Conservation (phyloP, 1,140 invertebrate species). For the Hesperophylax magnus region DNA sequence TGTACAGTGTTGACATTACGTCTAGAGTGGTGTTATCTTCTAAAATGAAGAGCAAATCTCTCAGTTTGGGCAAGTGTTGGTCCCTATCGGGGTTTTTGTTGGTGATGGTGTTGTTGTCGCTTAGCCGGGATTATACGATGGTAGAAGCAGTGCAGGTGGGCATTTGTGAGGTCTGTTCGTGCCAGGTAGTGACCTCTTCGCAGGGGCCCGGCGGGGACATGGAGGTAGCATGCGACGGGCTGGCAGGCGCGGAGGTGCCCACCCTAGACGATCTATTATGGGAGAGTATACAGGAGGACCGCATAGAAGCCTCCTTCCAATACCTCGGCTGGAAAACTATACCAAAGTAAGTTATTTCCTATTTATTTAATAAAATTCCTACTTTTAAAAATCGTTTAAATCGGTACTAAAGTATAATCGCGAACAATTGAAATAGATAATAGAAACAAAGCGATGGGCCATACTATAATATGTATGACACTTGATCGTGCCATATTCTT, state of each 20-base stretch:
- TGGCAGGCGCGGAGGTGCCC: background rate
- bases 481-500: too few species aligned
- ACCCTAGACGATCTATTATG: background rate
- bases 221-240: background rate
- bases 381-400: too few species aligned
- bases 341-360: slow-evolving; percentile 6
- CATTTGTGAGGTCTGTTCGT: background rate
- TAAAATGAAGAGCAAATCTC: too few species aligned
- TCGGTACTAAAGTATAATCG: background rate
- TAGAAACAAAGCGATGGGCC: background rate
- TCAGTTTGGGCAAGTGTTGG: too few species aligned
- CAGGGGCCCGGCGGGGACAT: background rate
- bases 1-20: too few species aligned
- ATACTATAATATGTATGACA: background rate
- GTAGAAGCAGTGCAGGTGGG: background rate
- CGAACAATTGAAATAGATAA: background rate
- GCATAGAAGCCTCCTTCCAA: background rate
- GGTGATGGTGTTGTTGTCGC: background rate
- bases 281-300: background rate
- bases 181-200: background rate
- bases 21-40: too few species aligned
- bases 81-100: background rate
- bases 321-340: slow-evolving; percentile 24
- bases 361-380: too few species aligned
- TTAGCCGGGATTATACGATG: too few species aligned